These are phyloP conservation scores for Thalassophryne amazonica DNA, from an alignment of 2,797 vertebrate species.

Conservation along the genomic window DNA sequence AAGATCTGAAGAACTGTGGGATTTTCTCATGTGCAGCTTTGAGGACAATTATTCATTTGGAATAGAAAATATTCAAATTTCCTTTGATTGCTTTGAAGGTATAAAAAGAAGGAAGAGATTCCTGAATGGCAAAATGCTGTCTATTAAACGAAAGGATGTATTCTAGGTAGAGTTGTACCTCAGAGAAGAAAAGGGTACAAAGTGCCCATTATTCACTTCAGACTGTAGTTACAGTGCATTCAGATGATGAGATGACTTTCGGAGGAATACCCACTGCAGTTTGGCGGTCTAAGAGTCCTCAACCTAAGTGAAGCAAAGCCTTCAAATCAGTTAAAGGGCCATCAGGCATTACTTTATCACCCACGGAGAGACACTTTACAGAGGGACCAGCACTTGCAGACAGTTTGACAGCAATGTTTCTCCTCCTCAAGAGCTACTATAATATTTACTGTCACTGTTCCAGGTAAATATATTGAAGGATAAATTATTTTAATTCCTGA, in stretches of 20 bases:
- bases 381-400: conserved; percentile 7
- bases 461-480: background rate
- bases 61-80: conserved; percentile 8
- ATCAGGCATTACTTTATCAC: conserved; percentile 43
- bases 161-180: conserved; percentile 29
- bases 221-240: conserved; percentile 17
- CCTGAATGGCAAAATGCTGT: conserved; percentile 8
- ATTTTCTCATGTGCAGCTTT: conserved; percentile 24
- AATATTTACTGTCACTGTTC: conserved; percentile 9
- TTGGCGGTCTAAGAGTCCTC: conserved; percentile 49
- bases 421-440: conserved; percentile 1
- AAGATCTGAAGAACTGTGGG: conserved; percentile 29
- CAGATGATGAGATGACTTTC: conserved; percentile 53
- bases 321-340: conserved; percentile 50
- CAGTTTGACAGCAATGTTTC: conserved; percentile 18
- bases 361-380: conserved; percentile 23
- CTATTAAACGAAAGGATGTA: too few species aligned
- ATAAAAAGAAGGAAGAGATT: conserved; percentile 3
- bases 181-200: conserved; percentile 28
- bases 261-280: conserved; percentile 34
- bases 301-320: conserved; percentile 35
- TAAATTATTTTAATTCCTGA: background rate
- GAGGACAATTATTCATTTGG: conserved; percentile 12
- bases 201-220: conserved; percentile 37
- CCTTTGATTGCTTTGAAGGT: conserved; percentile 14